A percentile compares a stretch with the other conserved stretches of the same genome.
Conservation (phyloP, 2,888 invertebrate species). For the Toxonevra muliebris region DNA sequence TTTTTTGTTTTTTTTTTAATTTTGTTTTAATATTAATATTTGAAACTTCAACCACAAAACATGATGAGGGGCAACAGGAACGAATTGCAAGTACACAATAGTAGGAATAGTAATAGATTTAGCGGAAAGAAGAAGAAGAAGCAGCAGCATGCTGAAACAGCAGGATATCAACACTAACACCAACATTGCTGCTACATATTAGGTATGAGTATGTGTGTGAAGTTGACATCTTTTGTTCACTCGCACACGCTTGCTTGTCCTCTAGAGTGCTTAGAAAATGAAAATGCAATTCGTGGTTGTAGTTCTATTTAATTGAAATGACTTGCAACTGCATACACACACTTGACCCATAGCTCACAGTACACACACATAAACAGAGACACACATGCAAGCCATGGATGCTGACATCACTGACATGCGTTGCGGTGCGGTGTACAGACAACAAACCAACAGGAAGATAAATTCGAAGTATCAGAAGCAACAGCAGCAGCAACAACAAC, state of each 20-base stretch:
- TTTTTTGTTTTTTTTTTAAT: conserved; percentile 8
- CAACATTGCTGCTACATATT: too few relatives aligned
- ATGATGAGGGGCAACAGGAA: neutral
- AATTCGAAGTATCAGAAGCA: too few relatives aligned
- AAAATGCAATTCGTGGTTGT: too few relatives aligned
- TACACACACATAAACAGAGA: neutral
- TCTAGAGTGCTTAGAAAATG: too few relatives aligned
- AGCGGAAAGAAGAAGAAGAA: neutral
- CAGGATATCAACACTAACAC: conserved; percentile 9
- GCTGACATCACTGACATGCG: too few relatives aligned
- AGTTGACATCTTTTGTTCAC: too few relatives aligned
- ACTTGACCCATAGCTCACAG: neutral
- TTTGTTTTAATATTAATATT: conserved; percentile 32
- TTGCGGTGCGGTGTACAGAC: too few relatives aligned
- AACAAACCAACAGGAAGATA: too few relatives aligned
- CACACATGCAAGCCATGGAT: neutral
- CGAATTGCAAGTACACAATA: neutral
- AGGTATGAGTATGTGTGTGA: neutral
- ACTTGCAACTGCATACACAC: conserved; percentile 30
- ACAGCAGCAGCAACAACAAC: too few relatives aligned
- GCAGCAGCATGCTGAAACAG: too few relatives aligned
- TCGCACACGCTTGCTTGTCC: too few relatives aligned
- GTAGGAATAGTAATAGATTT: too few relatives aligned
- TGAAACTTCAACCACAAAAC: conserved; percentile 2
- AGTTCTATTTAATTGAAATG: conserved; percentile 34